Base-by-base conservation (phyloP, 2,888 invertebrate genomes). In the Caenorhabditis afra region DNA sequence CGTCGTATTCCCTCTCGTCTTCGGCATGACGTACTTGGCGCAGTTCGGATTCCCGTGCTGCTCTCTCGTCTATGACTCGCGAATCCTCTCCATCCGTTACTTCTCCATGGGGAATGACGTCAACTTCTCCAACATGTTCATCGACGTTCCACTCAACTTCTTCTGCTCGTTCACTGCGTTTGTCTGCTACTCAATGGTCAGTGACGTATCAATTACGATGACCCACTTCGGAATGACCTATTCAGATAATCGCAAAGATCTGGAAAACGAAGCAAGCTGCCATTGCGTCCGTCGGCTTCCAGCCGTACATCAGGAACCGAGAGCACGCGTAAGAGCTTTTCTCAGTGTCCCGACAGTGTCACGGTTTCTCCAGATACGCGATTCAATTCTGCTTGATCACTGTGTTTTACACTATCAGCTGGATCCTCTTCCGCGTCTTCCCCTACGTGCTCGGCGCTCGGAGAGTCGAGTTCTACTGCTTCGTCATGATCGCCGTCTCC, bases 391-490 rank as follows among this genome's bases (percentile, higher is more conserved):
- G 68, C 20, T 61, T 75, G 7, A 82, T 82, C 39, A 64, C 79
- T 12, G 12, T 73, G 0, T 79, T 82, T 49, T 82, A 82, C 62
- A 66, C 74, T 1, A 68, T 77, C 22, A 57, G 77, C 11, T 82
- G 82, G 82, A 62, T 77, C 14, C 74, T 75, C 37, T 82, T 82
- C 59, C 65, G 82, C 1, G 20, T 79, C 23, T 82, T 82, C 20
- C 82, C 82, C 1, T 37, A 70, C 1, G 41, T 73, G 4, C 71
- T 82, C 12, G 79, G 73, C 7, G 58, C 49, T 12, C 23, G 55
- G 11, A 29, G 58, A 29, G 18, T 71, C 22, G 65, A 71, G 45
- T 59, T 71, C 61, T 82, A 66, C 47, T 64, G 61, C 11, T 61
- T 79, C 23, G 67, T 82, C 20, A 49, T 74, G 41, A 57, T 82